phyloP scores from a whole-genome alignment of 2,888 invertebrate species.

The Deilephila porcellus region DNA sequence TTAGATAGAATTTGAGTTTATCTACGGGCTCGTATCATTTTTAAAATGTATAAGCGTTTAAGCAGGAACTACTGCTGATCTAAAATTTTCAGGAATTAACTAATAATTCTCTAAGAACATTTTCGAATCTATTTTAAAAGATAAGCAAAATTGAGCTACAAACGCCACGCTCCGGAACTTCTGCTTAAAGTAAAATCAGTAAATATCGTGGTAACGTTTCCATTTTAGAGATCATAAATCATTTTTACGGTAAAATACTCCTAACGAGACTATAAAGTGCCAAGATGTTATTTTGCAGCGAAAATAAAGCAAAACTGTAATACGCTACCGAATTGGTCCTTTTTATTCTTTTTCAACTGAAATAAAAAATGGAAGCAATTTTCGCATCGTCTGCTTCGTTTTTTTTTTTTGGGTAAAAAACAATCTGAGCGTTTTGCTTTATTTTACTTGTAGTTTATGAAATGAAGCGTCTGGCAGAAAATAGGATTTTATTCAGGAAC shows the following conservation, averaged over 20 bases:
- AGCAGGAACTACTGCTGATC: too few relatives aligned
- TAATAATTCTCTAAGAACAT: too few relatives aligned
- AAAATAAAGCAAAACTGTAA: slow-evolving; percentile 70
- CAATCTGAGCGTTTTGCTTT: slow-evolving; percentile 38
- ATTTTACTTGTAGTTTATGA: slow-evolving; percentile 35
- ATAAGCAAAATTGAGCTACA: too few relatives aligned
- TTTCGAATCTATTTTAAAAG: too few relatives aligned
- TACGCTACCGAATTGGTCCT: slow-evolving; percentile 70
- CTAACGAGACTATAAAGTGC: slow-evolving; percentile 68
- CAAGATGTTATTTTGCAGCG: slow-evolving; percentile 57
- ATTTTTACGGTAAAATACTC: slow-evolving; percentile 57
- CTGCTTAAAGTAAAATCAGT: not conserved
- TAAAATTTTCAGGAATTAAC: too few relatives aligned
- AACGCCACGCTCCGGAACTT: too few relatives aligned
- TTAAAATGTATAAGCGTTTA: not conserved
- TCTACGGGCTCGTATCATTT: not conserved
- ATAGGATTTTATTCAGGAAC: too few relatives aligned
- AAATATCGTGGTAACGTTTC: not conserved
- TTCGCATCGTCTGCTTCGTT: slow-evolving; percentile 47
- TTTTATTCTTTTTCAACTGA: slow-evolving; percentile 60
- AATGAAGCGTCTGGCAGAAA: not conserved
- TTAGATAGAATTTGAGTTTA: not conserved
- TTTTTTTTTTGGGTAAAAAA: slow-evolving; percentile 46
- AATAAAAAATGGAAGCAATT: slow-evolving; percentile 62
- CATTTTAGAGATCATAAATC: slow-evolving; percentile 61